Base-by-base conservation (phyloP, 2,888 invertebrate species). In the Drosophila hawaiiensis region DNA sequence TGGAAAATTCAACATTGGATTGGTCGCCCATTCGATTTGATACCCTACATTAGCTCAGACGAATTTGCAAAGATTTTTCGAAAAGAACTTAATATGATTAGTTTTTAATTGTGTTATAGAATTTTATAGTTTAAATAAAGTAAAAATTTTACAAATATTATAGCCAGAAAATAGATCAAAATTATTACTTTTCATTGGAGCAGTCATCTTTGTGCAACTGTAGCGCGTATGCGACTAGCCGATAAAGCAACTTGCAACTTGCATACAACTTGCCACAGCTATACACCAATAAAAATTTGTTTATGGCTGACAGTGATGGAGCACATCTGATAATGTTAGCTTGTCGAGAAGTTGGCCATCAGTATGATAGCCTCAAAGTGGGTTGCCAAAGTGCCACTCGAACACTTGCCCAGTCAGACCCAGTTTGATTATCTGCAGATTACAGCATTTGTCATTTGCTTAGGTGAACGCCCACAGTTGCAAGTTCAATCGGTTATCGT, bases 271-370 rank as follows among this genome's bases (percentile, higher is more conserved):
- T 29, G n/a, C 9, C 6, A 29, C n/a, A 66, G 28, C 31, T 22
- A 33, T 35, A 25, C 60, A 66, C 73, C 78, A 80, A 56, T 56
- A 56, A 56, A 88, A 84, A 84, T 76, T 71, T 77, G 76, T 84
- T 87, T 86, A 84, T 78, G 59, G 69, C 62, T 70, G 84, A 82
- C 86, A 86, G 70, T 86, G 86, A 87, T 89, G 62, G 82, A 86
- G 76, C 62, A 67, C 72, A 78, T 78, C 73, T 65, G 56, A 64
- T 73, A 87, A 88, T 87, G 78, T 80, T 79, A 78, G 39, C 61
- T 19, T 22, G 61, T 22, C 52, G 43, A 28, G 43, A 62, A 59
- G 41, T 55, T 64, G 61, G 60, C 47, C 68, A 77, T 71, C 61
- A 68, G 69, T 64, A 58, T 35, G 35, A 53, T 29, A 19, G 41